Percentiles rank a stretch among this genome's conserved stretches.
Conservation (phyloP, 2,797 vertebrate genomes). For the Premnoplex brunnescens region DNA sequence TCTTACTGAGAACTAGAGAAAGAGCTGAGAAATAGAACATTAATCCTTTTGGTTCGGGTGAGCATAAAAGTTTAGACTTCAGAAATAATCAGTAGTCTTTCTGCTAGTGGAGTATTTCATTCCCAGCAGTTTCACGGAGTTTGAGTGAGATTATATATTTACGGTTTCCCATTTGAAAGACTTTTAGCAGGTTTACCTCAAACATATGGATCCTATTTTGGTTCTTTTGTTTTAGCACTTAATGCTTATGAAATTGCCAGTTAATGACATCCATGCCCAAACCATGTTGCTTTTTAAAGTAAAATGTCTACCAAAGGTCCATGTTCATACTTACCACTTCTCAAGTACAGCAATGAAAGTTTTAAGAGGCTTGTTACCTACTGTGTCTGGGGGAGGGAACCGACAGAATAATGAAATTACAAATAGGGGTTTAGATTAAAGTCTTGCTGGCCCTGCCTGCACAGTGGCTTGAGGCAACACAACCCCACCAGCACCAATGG, state of each 20-base stretch:
- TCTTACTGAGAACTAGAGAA: not conserved
- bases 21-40: not conserved
- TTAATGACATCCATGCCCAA: conserved; percentile 70
- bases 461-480: not conserved
- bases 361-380: conserved; percentile 24
- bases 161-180: conserved; percentile 53
- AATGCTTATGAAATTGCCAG: conserved; percentile 59
- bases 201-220: conserved; percentile 63
- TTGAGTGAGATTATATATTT: conserved; percentile 45
- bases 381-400: not conserved
- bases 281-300: conserved; percentile 22
- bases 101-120: not conserved
- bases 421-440: not conserved
- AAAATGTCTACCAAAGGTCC: not conserved
- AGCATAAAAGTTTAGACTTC: not conserved
- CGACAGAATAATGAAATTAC: not conserved
- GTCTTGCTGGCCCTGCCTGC: too few species aligned
- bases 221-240: conserved; percentile 65
- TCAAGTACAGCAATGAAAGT: not conserved
- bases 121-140: not conserved
- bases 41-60: not conserved
- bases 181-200: conserved; percentile 56
- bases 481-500: rapidly evolving
- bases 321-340: conserved; percentile 12
- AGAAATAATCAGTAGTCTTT: not conserved